Evolutionary conservation across 2,888 invertebrate genomes (phyloP).

Genomic region (Liopterus haemorrhoidalis): DNA sequence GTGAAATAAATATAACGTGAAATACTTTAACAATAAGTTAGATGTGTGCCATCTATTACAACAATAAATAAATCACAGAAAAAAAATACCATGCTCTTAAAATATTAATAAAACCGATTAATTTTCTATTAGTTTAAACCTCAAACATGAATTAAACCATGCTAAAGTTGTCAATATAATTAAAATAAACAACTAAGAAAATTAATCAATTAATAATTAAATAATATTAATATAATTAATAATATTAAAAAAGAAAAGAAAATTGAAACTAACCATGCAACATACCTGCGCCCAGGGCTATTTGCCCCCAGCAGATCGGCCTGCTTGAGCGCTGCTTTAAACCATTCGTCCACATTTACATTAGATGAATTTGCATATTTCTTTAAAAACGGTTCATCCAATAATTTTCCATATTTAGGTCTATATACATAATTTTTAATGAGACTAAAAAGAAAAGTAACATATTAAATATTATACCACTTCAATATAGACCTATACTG

Average conservation of each 20-base stretch:
- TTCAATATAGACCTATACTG: too few relatives aligned
- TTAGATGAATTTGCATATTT: constrained; percentile 64
- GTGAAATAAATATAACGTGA: too few relatives aligned
- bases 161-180: constrained; percentile 17
- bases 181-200: constrained; percentile 20
- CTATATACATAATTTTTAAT: constrained; percentile 89
- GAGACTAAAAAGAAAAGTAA: constrained; percentile 56
- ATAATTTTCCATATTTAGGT: constrained; percentile 87
- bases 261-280: constrained; percentile 45
- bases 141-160: constrained; percentile 23
- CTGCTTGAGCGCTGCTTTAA: constrained; percentile 57
- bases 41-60: too few relatives aligned
- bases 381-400: constrained; percentile 83
- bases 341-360: constrained; percentile 80
- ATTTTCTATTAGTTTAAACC: constrained; percentile 23
- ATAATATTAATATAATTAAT: constrained; percentile 8
- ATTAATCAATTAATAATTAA: constrained; percentile 16
- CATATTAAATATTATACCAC: background rate
- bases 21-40: too few relatives aligned
- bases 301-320: constrained; percentile 40
- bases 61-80: background rate
- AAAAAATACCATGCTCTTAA: constrained; percentile 26
- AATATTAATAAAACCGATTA: constrained; percentile 1
- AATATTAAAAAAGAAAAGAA: constrained; percentile 27
- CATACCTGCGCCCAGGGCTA: constrained; percentile 48